Evolutionary conservation across 1,140 invertebrate genomes (phyloP).

Genomic region (Tenebrio molitor): DNA sequence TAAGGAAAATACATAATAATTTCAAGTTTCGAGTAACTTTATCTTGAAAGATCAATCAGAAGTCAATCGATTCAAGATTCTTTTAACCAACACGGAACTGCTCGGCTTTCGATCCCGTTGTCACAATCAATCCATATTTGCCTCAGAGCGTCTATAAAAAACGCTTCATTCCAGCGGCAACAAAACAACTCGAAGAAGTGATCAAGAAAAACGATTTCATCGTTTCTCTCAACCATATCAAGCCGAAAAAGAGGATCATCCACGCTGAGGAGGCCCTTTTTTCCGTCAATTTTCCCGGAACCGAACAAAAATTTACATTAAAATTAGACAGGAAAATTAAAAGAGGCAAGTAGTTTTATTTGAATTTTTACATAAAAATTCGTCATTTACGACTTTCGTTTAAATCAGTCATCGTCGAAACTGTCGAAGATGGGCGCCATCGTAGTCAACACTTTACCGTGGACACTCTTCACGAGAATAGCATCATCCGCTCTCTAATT

Average conservation of each 20-base stretch:
- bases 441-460: slow-evolving; percentile 70
- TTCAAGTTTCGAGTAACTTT: too few relatives aligned
- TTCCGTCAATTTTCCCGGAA: slow-evolving; percentile 74
- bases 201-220: slow-evolving; percentile 74
- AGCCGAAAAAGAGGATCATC: slow-evolving; percentile 69
- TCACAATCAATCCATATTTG: neutral
- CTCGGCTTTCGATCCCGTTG: neutral
- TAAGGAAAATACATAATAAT: too few relatives aligned
- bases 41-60: too few relatives aligned
- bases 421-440: slow-evolving; percentile 67
- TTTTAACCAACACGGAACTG: too few relatives aligned
- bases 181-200: slow-evolving; percentile 71
- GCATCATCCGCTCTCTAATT: slow-evolving; percentile 69
- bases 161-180: slow-evolving; percentile 68
- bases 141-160: neutral
- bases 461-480: slow-evolving; percentile 68
- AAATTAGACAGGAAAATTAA: slow-evolving; percentile 75
- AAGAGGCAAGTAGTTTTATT: slow-evolving; percentile 70
- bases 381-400: too few relatives aligned
- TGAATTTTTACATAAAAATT: too few relatives aligned
- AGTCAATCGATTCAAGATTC: too few relatives aligned
- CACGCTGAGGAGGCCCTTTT: slow-evolving; percentile 74
- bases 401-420: slow-evolving; percentile 76
- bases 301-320: slow-evolving; percentile 75
- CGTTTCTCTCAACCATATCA: slow-evolving; percentile 74